Percentiles rank a stretch among this genome's conserved stretches.
phyloP scores from a whole-genome alignment of 2,113 vertebrate species.

The Oreochromis spilurus region DNA sequence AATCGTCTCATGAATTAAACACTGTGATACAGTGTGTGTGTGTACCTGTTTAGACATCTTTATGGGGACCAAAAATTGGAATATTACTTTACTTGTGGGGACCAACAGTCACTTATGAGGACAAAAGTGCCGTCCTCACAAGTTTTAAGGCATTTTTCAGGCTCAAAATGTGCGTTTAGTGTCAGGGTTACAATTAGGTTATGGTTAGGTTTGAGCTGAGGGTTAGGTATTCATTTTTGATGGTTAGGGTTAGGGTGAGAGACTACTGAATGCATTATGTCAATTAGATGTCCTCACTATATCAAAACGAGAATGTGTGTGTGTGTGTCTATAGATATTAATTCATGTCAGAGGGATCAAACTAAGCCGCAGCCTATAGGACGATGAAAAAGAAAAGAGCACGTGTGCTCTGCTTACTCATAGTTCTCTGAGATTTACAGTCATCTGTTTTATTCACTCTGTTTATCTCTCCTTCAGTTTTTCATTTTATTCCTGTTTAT shows the following conservation, averaged over 20 bases:
- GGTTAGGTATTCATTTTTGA: background rate
- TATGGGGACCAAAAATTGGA: background rate
- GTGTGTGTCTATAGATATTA: background rate
- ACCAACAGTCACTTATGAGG: background rate
- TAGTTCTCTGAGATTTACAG: background rate
- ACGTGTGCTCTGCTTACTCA: background rate
- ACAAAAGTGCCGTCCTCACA: rapidly evolving
- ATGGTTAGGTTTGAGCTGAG: rapidly evolving
- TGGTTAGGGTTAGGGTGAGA: rapidly evolving
- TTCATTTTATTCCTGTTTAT: background rate
- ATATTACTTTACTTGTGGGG: background rate
- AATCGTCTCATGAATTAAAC: background rate
- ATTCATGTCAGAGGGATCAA: background rate
- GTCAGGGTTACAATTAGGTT: background rate
- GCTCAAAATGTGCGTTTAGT: rapidly evolving
- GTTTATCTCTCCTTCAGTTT: background rate
- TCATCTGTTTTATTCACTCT: background rate
- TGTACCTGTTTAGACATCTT: background rate
- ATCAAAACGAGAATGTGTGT: rapidly evolving
- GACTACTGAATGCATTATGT: rapidly evolving
- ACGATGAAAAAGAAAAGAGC: background rate
- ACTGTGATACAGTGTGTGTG: background rate
- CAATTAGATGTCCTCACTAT: background rate
- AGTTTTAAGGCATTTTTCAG: background rate
- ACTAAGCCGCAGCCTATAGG: background rate